Evolutionary conservation across 2,888 invertebrate genomes (phyloP).

Genomic region (Melanchra persicariae): DNA sequence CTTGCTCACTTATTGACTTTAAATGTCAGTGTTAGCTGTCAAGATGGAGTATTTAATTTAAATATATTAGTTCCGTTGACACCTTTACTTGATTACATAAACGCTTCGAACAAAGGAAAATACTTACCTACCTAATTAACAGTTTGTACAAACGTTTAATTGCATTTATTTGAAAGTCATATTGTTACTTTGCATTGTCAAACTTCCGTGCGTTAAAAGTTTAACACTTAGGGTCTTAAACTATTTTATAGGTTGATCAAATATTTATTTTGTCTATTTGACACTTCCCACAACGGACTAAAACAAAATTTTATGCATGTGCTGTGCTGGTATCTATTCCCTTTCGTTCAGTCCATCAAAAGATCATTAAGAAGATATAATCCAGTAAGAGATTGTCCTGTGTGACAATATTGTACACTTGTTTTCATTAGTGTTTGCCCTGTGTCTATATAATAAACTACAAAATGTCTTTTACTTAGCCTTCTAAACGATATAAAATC

Average conservation of each 20-base stretch:
- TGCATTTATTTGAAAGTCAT: slow-evolving; percentile 24
- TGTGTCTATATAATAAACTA: too few species aligned
- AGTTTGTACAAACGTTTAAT: slow-evolving; percentile 13
- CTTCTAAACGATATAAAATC: slow-evolving; percentile 45
- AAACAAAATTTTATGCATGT: too few species aligned
- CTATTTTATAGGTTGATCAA: background rate
- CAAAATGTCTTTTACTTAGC: too few species aligned
- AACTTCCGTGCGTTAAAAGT: background rate
- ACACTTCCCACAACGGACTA: too few species aligned
- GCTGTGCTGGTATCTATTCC: too few species aligned
- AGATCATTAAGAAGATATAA: too few species aligned
- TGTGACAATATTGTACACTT: too few species aligned
- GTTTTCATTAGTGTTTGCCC: too few species aligned
- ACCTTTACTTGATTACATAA: slow-evolving; percentile 28
- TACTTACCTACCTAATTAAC: slow-evolving; percentile 23
- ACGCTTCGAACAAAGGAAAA: slow-evolving; percentile 35
- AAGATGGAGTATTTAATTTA: slow-evolving; percentile 52
- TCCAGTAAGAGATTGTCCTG: too few species aligned
- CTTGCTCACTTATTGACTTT: slow-evolving; percentile 49
- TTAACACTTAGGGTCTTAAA: too few species aligned
- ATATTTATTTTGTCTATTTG: background rate
- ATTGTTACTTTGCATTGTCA: slow-evolving; percentile 27
- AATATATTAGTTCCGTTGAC: slow-evolving; percentile 48
- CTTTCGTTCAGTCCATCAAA: too few species aligned
- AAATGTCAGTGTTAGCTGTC: slow-evolving; percentile 59